These are phyloP conservation scores for Chondrosia reniformis DNA, from an alignment of 37 sponge, comb jelly and placozoan species.

Conservation along the genomic window DNA sequence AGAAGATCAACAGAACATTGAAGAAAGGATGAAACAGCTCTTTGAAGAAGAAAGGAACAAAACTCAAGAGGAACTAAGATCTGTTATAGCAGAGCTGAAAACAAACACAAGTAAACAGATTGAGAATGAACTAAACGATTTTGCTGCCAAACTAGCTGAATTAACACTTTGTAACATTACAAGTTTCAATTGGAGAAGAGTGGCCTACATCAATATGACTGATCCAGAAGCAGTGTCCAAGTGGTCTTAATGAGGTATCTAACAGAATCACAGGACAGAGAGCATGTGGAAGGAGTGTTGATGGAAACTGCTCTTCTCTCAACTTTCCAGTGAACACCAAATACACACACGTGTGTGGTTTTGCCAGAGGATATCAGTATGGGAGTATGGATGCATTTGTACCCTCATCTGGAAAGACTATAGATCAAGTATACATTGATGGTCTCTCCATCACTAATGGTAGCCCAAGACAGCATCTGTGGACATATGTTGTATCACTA, in stretches of 20 bases:
- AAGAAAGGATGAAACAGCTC: too few species aligned
- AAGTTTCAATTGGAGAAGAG: slow-evolving; percentile 18
- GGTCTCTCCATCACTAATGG: slow-evolving; percentile 3
- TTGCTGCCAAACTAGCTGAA: too few species aligned
- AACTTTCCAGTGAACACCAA: background rate
- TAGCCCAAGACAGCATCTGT: slow-evolving; percentile 11
- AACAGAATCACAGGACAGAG: background rate
- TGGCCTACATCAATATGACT: slow-evolving; percentile 29
- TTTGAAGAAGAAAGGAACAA: too few species aligned
- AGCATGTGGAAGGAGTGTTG: slow-evolving; percentile 11
- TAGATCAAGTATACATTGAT: background rate
- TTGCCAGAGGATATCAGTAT: slow-evolving; percentile 4
- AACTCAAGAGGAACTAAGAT: too few species aligned
- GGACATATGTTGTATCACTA: background rate
- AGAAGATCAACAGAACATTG: too few species aligned
- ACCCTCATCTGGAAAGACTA: background rate
- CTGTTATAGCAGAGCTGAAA: too few species aligned
- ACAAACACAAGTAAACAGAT: too few species aligned
- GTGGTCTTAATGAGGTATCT: slow-evolving; percentile 17
- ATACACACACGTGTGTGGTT: slow-evolving; percentile 18
- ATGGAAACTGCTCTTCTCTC: background rate
- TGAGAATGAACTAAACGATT: too few species aligned
- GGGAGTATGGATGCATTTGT: background rate
- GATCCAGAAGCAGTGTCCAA: slow-evolving; percentile 11
- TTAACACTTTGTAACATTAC: slow-evolving; percentile 1